Percentiles rank a stretch among this genome's conserved stretches.
These are phyloP conservation scores for Apocrypta bakeri DNA, from an alignment of 1,140 invertebrate species.

Conservation along the genomic window DNA sequence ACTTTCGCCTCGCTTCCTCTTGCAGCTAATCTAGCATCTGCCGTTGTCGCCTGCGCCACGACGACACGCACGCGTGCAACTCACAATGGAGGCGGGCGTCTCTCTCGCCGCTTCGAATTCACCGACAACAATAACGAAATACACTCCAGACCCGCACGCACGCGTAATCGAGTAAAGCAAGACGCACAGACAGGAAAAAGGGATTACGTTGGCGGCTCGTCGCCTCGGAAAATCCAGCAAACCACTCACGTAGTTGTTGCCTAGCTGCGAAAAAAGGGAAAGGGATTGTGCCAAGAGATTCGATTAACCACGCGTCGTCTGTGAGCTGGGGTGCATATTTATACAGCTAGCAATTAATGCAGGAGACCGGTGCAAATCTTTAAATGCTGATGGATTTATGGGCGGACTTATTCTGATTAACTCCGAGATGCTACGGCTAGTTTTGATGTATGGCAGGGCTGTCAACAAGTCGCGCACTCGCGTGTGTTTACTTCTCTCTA, in stretches of 20 bases:
- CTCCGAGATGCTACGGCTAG: neutral
- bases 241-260: neutral
- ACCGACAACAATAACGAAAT: neutral
- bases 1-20: neutral
- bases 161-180: constrained; percentile 11
- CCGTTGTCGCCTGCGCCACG: neutral
- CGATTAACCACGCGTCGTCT: constrained; percentile 21
- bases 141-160: neutral
- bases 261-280: neutral
- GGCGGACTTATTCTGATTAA: neutral
- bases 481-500: neutral
- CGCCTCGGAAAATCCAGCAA: neutral
- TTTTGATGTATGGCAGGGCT: neutral
- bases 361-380: constrained; percentile 11
- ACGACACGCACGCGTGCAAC: neutral
- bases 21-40: constrained; percentile 11
- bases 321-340: neutral
- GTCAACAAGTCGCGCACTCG: neutral
- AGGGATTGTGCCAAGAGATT: neutral
- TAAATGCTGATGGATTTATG: constrained; percentile 5
- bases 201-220: neutral
- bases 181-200: neutral
- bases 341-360: neutral
- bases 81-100: constrained; percentile 14
- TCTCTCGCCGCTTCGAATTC: neutral